phyloP scores from a whole-genome alignment of 2,797 vertebrate genomes.

The Enteromius trimaculatus region DNA sequence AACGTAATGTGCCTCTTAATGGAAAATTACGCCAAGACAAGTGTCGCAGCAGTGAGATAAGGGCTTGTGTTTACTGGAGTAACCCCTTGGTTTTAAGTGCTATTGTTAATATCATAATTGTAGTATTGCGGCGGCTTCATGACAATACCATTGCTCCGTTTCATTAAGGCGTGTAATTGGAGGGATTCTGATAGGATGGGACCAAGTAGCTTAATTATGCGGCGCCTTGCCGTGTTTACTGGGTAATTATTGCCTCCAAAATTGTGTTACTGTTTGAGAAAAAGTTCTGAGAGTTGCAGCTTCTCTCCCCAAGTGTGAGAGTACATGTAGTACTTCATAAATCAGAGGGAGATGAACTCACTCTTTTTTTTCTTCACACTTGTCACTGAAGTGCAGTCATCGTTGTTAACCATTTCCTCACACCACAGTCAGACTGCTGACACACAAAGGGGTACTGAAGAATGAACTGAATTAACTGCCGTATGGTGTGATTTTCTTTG shows the following conservation, averaged over 20 bases:
- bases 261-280: slow-evolving; percentile 77
- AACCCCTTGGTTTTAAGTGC: slow-evolving; percentile 85
- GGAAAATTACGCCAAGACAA: slow-evolving; percentile 75
- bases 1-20: slow-evolving; percentile 75
- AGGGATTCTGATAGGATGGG: slow-evolving; percentile 85
- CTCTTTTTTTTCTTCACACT: slow-evolving; percentile 63
- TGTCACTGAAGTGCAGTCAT: slow-evolving; percentile 65
- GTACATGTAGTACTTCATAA: slow-evolving; percentile 65
- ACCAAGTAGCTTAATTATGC: slow-evolving; percentile 85
- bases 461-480: slow-evolving; percentile 55
- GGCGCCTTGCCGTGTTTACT: slow-evolving; percentile 78
- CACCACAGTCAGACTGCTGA: slow-evolving; percentile 49
- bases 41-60: slow-evolving; percentile 78
- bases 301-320: slow-evolving; percentile 66
- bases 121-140: slow-evolving; percentile 78
- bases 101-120: slow-evolving; percentile 85
- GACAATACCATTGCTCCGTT: slow-evolving; percentile 79
- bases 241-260: slow-evolving; percentile 83
- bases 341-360: slow-evolving; percentile 66
- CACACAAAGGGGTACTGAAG: slow-evolving; percentile 52
- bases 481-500: slow-evolving; percentile 48
- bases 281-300: slow-evolving; percentile 76
- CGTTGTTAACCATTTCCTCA: slow-evolving; percentile 59
- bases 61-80: slow-evolving; percentile 80
- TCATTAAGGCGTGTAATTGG: slow-evolving; percentile 88